These are phyloP conservation scores for Etheostoma nigrum DNA, from an alignment of 2,797 vertebrate genomes.

Conservation along the genomic window DNA sequence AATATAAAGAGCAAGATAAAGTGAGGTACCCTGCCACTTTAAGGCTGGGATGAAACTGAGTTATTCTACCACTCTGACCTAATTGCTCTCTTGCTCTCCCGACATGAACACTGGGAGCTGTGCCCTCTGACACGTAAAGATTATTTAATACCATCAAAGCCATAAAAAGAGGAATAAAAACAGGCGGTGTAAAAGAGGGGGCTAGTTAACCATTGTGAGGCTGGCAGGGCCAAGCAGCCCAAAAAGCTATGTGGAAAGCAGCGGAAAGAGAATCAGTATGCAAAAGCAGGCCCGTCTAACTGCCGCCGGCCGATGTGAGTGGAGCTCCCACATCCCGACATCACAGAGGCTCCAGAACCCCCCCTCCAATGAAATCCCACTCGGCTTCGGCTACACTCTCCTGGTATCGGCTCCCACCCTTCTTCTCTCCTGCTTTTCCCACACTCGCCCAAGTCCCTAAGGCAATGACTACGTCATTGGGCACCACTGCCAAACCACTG, in stretches of 20 bases:
- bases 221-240: slow-evolving; percentile 25
- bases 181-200: slow-evolving; percentile 43
- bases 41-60: slow-evolving; percentile 75
- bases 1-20: slow-evolving; percentile 66
- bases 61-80: slow-evolving; percentile 82
- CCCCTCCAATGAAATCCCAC: slow-evolving; percentile 58
- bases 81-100: slow-evolving; percentile 79
- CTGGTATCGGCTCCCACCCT: slow-evolving; percentile 79
- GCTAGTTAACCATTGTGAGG: slow-evolving; percentile 65
- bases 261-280: slow-evolving; percentile 71
- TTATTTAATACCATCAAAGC: slow-evolving; percentile 89
- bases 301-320: slow-evolving; percentile 61
- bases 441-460: slow-evolving; percentile 82
- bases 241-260: slow-evolving; percentile 28
- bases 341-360: slow-evolving; percentile 74
- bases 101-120: slow-evolving; percentile 76
- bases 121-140: slow-evolving; percentile 85
- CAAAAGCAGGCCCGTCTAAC: slow-evolving; percentile 56
- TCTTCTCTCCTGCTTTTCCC: slow-evolving; percentile 81
- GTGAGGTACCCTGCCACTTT: slow-evolving; percentile 72
- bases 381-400: slow-evolving; percentile 68
- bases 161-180: slow-evolving; percentile 77
- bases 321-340: slow-evolving; percentile 74
- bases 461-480: slow-evolving; percentile 78
- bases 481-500: slow-evolving; percentile 80